Conservation (phyloP, 2,888 invertebrate species). For the Isotomurus palustris region DNA sequence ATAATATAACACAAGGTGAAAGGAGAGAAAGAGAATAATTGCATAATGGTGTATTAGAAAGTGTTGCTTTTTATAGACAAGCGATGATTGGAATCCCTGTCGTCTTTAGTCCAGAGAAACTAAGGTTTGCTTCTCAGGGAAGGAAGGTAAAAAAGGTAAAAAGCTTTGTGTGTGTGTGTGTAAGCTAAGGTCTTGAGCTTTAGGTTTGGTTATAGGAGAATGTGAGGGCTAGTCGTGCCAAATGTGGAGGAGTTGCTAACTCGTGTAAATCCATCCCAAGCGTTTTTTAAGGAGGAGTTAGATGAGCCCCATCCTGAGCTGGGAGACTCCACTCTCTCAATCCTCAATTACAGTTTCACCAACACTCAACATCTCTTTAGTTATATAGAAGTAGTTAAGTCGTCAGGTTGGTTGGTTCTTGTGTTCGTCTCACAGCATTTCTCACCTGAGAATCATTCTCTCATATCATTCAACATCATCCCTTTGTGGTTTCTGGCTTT, state of each 20-base stretch:
- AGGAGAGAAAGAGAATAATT: too few species aligned
- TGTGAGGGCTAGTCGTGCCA: background rate
- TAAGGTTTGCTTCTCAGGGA: too few species aligned
- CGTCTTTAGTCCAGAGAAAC: too few species aligned
- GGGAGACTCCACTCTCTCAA: background rate
- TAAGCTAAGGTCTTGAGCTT: background rate
- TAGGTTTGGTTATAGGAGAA: background rate
- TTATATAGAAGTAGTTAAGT: too few species aligned
- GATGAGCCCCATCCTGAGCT: constrained; percentile 5
- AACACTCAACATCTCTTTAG: too few species aligned
- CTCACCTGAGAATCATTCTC: background rate
- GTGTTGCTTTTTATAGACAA: too few species aligned
- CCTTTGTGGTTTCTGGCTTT: background rate
- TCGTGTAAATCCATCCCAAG: constrained; percentile 7
- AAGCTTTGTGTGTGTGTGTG: background rate
- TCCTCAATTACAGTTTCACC: constrained; percentile 5
- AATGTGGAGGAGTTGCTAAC: background rate
- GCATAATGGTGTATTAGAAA: too few species aligned
- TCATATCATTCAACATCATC: too few species aligned
- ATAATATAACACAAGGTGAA: too few species aligned
- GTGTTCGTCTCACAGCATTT: background rate
- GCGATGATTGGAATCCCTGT: too few species aligned
- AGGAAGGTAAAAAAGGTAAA: background rate
- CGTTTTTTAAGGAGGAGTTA: constrained; percentile 11
- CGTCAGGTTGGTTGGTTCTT: background rate